Evolutionary conservation across 2,888 invertebrate species (phyloP), one percentile per base, ranked within the genome.

Genomic region (Dendrolimus houi): DNA sequence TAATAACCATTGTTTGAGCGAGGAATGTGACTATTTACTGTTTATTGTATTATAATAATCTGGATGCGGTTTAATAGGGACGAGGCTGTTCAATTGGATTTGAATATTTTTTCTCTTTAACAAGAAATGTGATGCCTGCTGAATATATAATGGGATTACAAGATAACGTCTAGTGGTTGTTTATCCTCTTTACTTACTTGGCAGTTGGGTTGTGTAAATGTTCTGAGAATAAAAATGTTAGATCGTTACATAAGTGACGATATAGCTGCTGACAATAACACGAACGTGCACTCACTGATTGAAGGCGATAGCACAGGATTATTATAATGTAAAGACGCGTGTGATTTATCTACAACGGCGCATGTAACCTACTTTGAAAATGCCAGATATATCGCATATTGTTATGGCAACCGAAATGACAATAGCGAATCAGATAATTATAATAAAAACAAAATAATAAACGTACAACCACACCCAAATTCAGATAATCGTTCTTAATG

Each of bases 1-100:
- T 71, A 70, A 69, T 72, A 66, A 71, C 74, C 70, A 82, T 82
- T 81, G 79, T 79, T 67, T 70, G 64, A 53, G 62, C 57, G 60
- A 69, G 70, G 74, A 74, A 77, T 76, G 69, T 64, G 58, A 58
- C 61, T 65, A 59, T 63, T 67, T 68, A 74, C 62, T 64, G 68
- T 72, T 77, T 74, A 74, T 73, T 72, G 68, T 71, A 68, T 69
- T 69, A 62, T 72, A 72, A 73, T 69, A 59, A 62, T 53, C 57
- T 62, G 64, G 60, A 59, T 55, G 55, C 54, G 13, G 47, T 56
- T 52, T 56, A 58, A 58, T 58, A 55, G 53, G 56, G 42, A 52
- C 29, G 40, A 42, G 29, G 53, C 40, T 40, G 53, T 54, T 53
- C 53, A 42, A 52, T 52, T 52, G 53, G 56, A 42, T 47, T 47